These are phyloP conservation scores for Sabatieria punctata DNA, from an alignment of 2,888 invertebrate genomes.

Conservation along the genomic window DNA sequence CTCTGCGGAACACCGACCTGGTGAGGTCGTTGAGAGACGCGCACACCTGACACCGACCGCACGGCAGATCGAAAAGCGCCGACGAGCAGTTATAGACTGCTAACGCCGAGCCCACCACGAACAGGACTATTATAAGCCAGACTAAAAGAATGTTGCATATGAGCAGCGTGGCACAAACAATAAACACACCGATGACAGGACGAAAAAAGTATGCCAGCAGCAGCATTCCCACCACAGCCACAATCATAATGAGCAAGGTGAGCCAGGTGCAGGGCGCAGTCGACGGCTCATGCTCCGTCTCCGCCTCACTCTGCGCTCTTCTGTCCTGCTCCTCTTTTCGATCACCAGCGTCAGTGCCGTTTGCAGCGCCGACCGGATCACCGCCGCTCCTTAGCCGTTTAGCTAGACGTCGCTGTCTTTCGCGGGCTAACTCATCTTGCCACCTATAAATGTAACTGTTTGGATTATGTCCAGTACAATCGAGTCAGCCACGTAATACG, in stretches of 20 bases:
- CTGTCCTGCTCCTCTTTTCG: no score
- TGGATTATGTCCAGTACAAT: no score
- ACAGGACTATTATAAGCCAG: slow-evolving; percentile 19
- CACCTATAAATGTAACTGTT: no score
- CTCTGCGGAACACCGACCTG: no score
- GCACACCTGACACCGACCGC: background rate
- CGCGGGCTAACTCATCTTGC: no score
- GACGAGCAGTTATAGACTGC: slow-evolving; percentile 15
- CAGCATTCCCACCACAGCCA: slow-evolving; percentile 18
- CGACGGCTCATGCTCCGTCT: background rate
- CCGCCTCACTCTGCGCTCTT: no score
- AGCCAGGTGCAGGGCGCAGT: slow-evolving; percentile 12
- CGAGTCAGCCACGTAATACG: no score
- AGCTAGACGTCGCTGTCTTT: no score
- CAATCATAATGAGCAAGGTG: slow-evolving; percentile 15
- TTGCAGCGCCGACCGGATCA: no score
- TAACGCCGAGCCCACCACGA: slow-evolving; percentile 18
- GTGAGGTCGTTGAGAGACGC: background rate
- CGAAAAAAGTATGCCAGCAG: slow-evolving; percentile 24
- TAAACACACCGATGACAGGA: slow-evolving; percentile 11
- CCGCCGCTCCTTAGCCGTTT: no score
- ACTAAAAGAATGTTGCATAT: slow-evolving; percentile 15
- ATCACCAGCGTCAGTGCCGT: no score
- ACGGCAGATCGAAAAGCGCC: slow-evolving; percentile 4
- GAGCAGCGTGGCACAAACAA: background rate